phyloP scores from a whole-genome alignment of 1,140 invertebrate species.

The Brachionus calyciflorus region DNA sequence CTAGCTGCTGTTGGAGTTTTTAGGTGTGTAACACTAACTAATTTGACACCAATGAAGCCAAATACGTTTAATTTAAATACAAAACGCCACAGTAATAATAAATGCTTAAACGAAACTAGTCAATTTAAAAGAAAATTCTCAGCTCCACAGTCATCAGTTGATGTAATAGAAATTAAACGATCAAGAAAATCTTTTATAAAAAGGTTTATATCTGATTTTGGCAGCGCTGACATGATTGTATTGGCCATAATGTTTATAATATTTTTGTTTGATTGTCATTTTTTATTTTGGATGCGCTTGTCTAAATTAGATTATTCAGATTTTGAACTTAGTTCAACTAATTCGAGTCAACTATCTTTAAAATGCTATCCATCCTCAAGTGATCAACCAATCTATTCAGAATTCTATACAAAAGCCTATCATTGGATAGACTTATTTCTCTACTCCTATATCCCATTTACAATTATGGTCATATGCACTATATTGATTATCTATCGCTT shows the following conservation, averaged over 20 bases:
- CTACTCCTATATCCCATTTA: constrained; percentile 35
- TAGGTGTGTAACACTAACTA: constrained; percentile 42
- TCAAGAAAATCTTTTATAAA: background rate
- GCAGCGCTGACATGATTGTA: constrained; percentile 23
- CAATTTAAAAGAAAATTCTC: background rate
- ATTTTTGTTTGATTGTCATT: constrained; percentile 44
- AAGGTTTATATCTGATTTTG: constrained; percentile 15
- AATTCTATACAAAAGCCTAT: constrained; percentile 9
- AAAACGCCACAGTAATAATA: background rate
- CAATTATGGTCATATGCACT: constrained; percentile 38
- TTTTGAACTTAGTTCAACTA: background rate
- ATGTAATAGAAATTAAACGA: background rate
- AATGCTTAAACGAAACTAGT: background rate
- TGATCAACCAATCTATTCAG: background rate
- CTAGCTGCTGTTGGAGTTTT: constrained; percentile 30
- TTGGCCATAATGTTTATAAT: constrained; percentile 27
- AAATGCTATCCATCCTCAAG: constrained; percentile 1
- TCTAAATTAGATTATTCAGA: background rate
- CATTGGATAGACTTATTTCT: constrained; percentile 44
- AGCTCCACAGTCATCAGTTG: background rate
- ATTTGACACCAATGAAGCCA: background rate
- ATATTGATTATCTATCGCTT: constrained; percentile 33
- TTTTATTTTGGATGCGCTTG: constrained; percentile 39
- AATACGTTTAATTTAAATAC: background rate
- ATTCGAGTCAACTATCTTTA: background rate